phyloP scores from a whole-genome alignment of 2,888 invertebrate species.

The Congeria kusceri region DNA sequence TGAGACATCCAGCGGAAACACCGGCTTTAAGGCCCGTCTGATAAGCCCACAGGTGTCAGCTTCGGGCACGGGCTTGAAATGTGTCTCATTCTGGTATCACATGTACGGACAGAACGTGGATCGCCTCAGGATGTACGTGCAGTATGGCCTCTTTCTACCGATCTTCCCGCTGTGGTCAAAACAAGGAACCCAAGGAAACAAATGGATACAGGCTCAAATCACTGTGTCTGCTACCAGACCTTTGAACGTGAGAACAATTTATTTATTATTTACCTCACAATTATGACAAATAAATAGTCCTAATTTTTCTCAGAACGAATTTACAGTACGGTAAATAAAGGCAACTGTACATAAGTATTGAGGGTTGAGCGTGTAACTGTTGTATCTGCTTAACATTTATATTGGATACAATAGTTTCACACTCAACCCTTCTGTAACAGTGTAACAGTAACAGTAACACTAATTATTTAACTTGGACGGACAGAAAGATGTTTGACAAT shows the following conservation, averaged over 20 bases:
- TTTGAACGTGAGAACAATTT: slow-evolving; percentile 72
- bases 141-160: slow-evolving; percentile 67
- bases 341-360: no score
- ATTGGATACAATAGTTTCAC: no score
- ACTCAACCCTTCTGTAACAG: no score
- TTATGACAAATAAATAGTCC: not conserved
- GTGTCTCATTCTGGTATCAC: slow-evolving; percentile 80
- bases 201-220: slow-evolving; percentile 73
- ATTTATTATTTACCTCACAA: not conserved
- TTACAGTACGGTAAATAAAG: no score
- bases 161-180: slow-evolving; percentile 71
- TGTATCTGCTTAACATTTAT: no score
- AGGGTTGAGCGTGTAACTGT: no score
- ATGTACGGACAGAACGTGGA: slow-evolving; percentile 78
- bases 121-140: slow-evolving; percentile 71
- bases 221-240: slow-evolving; percentile 57
- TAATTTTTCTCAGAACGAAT: no score
- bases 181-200: slow-evolving; percentile 76
- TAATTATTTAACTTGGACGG: no score
- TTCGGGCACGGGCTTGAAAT: slow-evolving; percentile 63
- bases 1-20: slow-evolving; percentile 70
- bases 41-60: slow-evolving; percentile 72
- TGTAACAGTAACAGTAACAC: no score
- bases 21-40: slow-evolving; percentile 74
- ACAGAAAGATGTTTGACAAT: no score